Conservation (phyloP, 2,797 vertebrate species). For the Tenualosa ilisha region DNA sequence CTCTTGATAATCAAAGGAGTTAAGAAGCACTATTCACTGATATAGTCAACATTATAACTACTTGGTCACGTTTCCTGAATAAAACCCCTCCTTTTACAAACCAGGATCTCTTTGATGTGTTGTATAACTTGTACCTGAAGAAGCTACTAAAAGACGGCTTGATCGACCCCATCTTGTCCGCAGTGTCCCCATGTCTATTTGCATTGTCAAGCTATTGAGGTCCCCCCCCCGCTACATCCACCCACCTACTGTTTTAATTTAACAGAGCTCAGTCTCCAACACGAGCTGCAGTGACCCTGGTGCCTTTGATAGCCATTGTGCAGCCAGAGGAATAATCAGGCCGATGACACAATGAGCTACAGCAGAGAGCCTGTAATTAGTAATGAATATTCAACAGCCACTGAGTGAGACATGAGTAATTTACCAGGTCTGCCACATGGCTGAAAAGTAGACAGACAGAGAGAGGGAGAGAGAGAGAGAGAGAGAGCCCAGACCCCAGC, state of each 20-base stretch:
- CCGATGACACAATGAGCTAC: conserved; percentile 65
- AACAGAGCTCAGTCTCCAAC: conserved; percentile 59
- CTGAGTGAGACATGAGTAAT: conserved; percentile 57
- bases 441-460: not conserved
- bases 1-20: not conserved
- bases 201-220: not conserved
- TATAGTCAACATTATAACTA: not conserved
- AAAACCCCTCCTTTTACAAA: not conserved
- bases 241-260: not conserved
- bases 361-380: conserved; percentile 62
- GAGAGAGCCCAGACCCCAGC: not conserved
- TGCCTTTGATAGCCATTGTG: conserved; percentile 68
- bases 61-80: not conserved
- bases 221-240: conserved; percentile 25
- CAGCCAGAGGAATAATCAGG: conserved; percentile 67
- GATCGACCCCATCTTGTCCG: not conserved
- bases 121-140: not conserved
- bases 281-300: conserved; percentile 48
- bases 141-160: not conserved
- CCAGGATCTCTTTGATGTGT: not conserved
- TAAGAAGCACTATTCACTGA: not conserved
- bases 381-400: conserved; percentile 76
- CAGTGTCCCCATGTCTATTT: not conserved
- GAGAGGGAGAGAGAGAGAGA: too few relatives aligned
- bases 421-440: not conserved